Conservation (phyloP, 2,113 vertebrate species). For the Centropus bengalensis region DNA sequence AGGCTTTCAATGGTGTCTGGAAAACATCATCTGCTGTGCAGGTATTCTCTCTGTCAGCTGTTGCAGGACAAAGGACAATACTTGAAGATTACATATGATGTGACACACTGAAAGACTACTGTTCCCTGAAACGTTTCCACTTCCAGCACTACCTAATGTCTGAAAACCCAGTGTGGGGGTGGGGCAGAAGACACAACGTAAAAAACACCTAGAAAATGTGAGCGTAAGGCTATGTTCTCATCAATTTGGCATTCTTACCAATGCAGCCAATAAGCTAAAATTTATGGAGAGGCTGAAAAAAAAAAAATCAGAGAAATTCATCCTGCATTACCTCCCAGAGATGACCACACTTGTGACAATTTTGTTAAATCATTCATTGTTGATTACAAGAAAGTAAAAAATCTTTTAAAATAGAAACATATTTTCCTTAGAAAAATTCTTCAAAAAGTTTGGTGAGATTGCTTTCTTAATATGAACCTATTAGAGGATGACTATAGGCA, state of each 20-base stretch:
- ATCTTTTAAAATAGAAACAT: not conserved
- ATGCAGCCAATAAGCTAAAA: not conserved
- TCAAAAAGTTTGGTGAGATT: not conserved
- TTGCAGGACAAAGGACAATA: slow-evolving; percentile 49
- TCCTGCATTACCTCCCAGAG: not conserved
- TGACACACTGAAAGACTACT: not conserved
- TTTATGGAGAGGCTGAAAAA: not conserved
- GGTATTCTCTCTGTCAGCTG: slow-evolving; percentile 49
- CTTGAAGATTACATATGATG: not conserved
- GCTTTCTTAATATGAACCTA: not conserved
- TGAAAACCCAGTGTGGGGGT: not conserved
- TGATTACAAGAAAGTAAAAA: not conserved
- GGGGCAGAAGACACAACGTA: no score
- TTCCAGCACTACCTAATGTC: not conserved
- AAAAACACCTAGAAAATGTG: not conserved
- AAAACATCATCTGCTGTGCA: slow-evolving; percentile 44
- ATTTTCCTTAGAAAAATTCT: not conserved
- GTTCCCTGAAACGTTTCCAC: not conserved
- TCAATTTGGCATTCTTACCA: not conserved
- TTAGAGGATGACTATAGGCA: not conserved
- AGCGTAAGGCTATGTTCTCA: not conserved
- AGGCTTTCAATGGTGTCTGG: slow-evolving; percentile 27
- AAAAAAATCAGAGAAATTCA: not conserved
- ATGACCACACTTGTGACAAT: not conserved
- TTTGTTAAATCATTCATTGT: not conserved